Percentiles rank a stretch among this genome's conserved stretches.
Evolutionary conservation across 2,888 invertebrate species (phyloP).

Genomic region (Philhelius pedissequus): DNA sequence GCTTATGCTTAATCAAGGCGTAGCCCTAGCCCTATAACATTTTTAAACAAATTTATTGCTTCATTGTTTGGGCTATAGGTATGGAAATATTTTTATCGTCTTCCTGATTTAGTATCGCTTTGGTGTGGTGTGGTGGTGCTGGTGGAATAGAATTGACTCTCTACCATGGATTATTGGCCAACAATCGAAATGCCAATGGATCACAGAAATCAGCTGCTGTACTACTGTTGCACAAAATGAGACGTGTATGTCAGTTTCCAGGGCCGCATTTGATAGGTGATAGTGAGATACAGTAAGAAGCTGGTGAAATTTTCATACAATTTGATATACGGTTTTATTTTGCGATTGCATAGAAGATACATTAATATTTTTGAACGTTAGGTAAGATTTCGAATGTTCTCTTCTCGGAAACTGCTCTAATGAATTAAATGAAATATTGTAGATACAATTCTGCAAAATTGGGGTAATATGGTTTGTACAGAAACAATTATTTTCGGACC

Average conservation of each 20-base stretch:
- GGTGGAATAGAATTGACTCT: conserved; percentile 57
- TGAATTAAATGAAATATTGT: no score
- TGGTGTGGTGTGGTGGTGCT: no score
- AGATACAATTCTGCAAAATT: no score
- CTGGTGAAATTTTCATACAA: no score
- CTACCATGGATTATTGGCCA: conserved; percentile 48
- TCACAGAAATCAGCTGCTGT: conserved; percentile 59
- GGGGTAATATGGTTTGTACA: no score
- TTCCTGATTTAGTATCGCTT: conserved; percentile 70
- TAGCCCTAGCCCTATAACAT: conserved; percentile 69
- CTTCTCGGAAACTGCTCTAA: no score
- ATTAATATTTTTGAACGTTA: no score
- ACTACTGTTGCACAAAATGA: background rate
- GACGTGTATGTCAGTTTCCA: background rate
- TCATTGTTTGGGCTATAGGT: conserved; percentile 69
- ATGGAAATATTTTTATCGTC: conserved; percentile 55
- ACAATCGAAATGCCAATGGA: conserved; percentile 67
- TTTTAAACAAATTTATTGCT: conserved; percentile 69
- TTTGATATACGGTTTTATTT: no score
- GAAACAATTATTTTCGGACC: no score
- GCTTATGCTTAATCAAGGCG: conserved; percentile 29
- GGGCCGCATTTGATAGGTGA: background rate
- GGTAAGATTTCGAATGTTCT: no score
- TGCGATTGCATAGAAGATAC: no score
- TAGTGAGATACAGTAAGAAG: background rate